Conservation (phyloP, 2,888 invertebrate genomes). For the Apocheima hispidaria region DNA sequence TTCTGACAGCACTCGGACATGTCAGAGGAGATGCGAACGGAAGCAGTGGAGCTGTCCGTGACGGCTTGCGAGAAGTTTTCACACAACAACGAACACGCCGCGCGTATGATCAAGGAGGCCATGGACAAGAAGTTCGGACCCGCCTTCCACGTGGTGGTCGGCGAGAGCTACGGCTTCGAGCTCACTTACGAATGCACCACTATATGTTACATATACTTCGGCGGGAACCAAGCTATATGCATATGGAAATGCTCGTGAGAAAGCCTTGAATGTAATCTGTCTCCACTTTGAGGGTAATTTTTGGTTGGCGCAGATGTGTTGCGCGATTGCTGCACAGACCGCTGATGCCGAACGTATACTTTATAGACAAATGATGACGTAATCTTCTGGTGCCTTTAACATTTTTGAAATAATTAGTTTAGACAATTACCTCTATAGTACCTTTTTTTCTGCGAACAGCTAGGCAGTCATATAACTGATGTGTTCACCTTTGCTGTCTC, state of each 20-base stretch:
- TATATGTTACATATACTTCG: conserved; percentile 95
- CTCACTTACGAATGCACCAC: conserved; percentile 96
- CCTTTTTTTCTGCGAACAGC: not conserved
- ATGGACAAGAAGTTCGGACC: conserved; percentile 98
- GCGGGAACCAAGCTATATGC: conserved; percentile 95
- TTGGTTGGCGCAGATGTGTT: conserved; percentile 6
- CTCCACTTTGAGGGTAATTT: conserved; percentile 27
- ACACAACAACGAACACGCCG: conserved; percentile 94
- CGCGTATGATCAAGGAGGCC: conserved; percentile 96
- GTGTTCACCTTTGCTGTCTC: not conserved
- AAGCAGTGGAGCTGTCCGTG: conserved; percentile 95
- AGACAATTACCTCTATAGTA: not conserved
- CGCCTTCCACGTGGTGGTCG: conserved; percentile 97
- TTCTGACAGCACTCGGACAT: conserved; percentile 93
- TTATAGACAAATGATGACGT: not conserved
- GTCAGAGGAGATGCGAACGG: conserved; percentile 96
- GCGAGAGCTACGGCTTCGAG: conserved; percentile 97
- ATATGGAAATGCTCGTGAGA: conserved; percentile 94
- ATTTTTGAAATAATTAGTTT: not conserved
- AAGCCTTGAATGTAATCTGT: not conserved
- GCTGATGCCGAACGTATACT: not conserved
- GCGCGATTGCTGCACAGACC: conserved; percentile 8
- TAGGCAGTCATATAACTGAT: too few species aligned
- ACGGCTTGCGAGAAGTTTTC: conserved; percentile 97
- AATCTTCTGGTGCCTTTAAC: not conserved